Evolutionary conservation across 2,888 invertebrate species (phyloP).

Genomic region (Nipponacmea schrenckii): DNA sequence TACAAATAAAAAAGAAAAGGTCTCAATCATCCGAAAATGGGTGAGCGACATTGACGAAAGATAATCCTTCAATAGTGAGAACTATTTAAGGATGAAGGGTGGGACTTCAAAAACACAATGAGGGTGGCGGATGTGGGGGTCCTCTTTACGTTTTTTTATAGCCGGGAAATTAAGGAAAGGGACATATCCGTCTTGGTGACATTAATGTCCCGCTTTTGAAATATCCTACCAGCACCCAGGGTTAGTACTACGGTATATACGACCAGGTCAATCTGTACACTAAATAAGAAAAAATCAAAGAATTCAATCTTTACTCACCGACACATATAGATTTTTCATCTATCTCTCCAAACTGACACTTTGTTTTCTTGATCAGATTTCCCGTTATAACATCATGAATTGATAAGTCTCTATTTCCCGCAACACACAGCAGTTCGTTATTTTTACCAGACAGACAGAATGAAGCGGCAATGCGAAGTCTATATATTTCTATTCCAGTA

Average conservation of each 20-base stretch:
- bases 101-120: no score
- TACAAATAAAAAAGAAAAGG: not conserved
- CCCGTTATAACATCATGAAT: not conserved
- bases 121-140: no score
- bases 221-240: no score
- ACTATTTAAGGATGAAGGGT: no score
- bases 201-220: no score
- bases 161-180: no score
- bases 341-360: not conserved
- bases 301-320: not conserved
- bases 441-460: slow-evolving; percentile 1
- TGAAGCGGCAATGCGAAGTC: not conserved
- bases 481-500: not conserved
- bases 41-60: not conserved
- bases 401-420: not conserved
- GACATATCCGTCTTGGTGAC: no score
- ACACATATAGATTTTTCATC: not conserved
- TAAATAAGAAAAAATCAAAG: no score
- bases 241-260: no score
- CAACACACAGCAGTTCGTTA: not conserved
- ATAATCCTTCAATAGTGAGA: no score
- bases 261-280: no score
- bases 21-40: not conserved
- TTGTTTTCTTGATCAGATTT: not conserved
- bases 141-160: no score